phyloP scores from a whole-genome alignment of 2,888 invertebrate species.

The Epinotia demarniana region DNA sequence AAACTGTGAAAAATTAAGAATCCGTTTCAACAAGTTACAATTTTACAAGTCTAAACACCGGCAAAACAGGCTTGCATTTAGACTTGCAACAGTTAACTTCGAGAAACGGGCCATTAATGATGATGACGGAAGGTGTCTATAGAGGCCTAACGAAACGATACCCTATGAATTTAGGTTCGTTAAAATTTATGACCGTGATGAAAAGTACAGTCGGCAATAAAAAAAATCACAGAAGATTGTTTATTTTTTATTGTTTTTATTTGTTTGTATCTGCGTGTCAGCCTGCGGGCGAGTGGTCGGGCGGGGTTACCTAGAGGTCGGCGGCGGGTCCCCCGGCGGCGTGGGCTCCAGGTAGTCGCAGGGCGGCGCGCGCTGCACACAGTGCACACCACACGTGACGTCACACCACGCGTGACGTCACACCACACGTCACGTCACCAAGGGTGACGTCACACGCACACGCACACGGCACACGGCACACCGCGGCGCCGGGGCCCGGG shows the following conservation, averaged over 20 bases:
- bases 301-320: constrained; percentile 73
- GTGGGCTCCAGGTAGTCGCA: constrained; percentile 83
- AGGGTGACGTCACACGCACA: too few relatives aligned
- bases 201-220: not conserved
- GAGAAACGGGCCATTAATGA: not conserved
- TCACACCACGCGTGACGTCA: not conserved
- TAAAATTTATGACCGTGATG: not conserved
- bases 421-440: too few relatives aligned
- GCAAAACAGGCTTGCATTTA: too few relatives aligned
- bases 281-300: constrained; percentile 18
- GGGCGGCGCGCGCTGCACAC: constrained; percentile 78
- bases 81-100: too few relatives aligned
- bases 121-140: not conserved
- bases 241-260: not conserved
- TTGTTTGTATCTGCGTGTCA: constrained; percentile 47
- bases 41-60: too few relatives aligned
- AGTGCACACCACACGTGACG: not conserved
- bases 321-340: constrained; percentile 72
- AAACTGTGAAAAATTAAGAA: not conserved
- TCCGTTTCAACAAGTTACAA: too few relatives aligned
- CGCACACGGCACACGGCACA: constrained; percentile 53
- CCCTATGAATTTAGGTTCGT: not conserved
- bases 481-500: constrained; percentile 69
- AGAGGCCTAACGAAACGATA: not conserved
- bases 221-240: not conserved